phyloP scores from a whole-genome alignment of 2,113 vertebrate genomes.

The Romanogobio albipinnatus region DNA sequence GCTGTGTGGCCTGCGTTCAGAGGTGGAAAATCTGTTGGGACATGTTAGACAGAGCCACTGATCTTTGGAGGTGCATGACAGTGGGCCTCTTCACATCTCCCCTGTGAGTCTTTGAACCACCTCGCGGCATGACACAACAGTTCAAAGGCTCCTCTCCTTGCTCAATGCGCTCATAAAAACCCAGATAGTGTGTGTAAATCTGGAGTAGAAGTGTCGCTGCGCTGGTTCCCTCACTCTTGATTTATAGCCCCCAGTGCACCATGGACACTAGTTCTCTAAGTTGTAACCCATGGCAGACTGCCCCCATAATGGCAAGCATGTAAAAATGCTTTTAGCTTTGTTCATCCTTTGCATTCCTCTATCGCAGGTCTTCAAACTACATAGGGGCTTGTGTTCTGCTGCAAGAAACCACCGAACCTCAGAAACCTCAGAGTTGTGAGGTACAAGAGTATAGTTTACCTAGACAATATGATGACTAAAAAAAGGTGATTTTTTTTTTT shows the following conservation, averaged over 20 bases:
- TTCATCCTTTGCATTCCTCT: constrained; percentile 19
- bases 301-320: constrained; percentile 17
- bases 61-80: constrained; percentile 33
- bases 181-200: constrained; percentile 46
- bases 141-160: constrained; percentile 47
- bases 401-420: not conserved
- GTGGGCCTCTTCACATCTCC: constrained; percentile 30
- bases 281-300: constrained; percentile 14
- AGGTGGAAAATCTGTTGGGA: constrained; percentile 35
- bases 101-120: constrained; percentile 33
- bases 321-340: constrained; percentile 39
- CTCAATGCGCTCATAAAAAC: constrained; percentile 33
- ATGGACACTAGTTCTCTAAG: constrained; percentile 36
- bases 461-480: not conserved
- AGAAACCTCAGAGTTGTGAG: not conserved
- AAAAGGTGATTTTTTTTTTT: not conserved
- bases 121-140: constrained; percentile 35
- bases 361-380: not conserved
- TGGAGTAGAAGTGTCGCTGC: constrained; percentile 30
- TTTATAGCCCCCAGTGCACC: constrained; percentile 32
- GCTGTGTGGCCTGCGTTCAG: constrained; percentile 5
- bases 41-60: constrained; percentile 27
- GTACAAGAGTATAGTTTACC: not conserved
- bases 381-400: constrained; percentile 19
- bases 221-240: constrained; percentile 14